Percentiles rank a stretch among this genome's conserved stretches.
These are phyloP conservation scores for Drosophila hydei DNA, from an alignment of 1,140 invertebrate species.

Conservation along the genomic window DNA sequence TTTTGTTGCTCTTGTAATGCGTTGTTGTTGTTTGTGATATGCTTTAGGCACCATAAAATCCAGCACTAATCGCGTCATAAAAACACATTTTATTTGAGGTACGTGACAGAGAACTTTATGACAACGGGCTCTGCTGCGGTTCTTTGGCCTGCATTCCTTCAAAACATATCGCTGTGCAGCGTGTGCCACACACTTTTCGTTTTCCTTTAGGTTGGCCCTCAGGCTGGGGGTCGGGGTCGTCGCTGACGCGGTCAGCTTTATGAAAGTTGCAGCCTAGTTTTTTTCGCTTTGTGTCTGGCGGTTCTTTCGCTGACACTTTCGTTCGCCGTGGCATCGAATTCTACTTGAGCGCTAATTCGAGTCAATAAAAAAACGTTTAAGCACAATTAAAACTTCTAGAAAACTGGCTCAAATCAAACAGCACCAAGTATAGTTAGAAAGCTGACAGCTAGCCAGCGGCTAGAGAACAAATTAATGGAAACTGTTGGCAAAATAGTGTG, in stretches of 20 bases:
- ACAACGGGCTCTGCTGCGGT: slow-evolving; percentile 20
- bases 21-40: slow-evolving; percentile 54
- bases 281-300: slow-evolving; percentile 5
- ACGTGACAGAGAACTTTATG: slow-evolving; percentile 75
- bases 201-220: slow-evolving; percentile 49
- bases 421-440: slow-evolving; percentile 57
- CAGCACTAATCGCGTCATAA: slow-evolving; percentile 75
- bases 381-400: slow-evolving; percentile 70
- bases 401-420: slow-evolving; percentile 63
- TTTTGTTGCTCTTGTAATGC: slow-evolving; percentile 43
- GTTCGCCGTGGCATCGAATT: slow-evolving; percentile 66
- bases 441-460: slow-evolving; percentile 23
- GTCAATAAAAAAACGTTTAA: slow-evolving; percentile 77
- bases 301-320: slow-evolving; percentile 59
- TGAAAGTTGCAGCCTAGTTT: slow-evolving; percentile 66
- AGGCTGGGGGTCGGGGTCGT: slow-evolving; percentile 11
- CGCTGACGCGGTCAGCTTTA: slow-evolving; percentile 8
- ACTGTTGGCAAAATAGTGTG: slow-evolving; percentile 50
- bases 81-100: slow-evolving; percentile 77
- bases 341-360: slow-evolving; percentile 72
- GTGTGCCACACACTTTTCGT: slow-evolving; percentile 67
- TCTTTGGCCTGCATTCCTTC: slow-evolving; percentile 34
- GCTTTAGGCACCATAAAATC: slow-evolving; percentile 64
- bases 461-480: slow-evolving; percentile 65
- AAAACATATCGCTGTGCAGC: slow-evolving; percentile 17